Base-by-base conservation (phyloP, 2,888 invertebrate species). In the Philopedon plagiatum region DNA sequence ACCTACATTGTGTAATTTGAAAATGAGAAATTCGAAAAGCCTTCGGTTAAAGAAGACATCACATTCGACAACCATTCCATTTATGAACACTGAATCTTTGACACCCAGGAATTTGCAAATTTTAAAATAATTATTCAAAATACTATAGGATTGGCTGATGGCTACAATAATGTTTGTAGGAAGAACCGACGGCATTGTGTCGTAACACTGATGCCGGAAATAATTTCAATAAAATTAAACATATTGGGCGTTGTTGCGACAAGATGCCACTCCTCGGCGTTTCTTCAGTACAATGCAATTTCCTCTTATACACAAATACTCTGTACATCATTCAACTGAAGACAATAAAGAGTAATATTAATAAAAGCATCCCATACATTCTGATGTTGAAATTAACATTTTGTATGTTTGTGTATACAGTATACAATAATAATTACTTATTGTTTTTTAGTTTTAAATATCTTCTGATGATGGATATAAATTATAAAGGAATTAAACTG, bases 191-290 rank as follows among this genome's bases (percentile, higher is more conserved):
- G 29, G 23, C 19, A 51, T 62, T 39, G 62, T 54, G 41, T 54
- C 49, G 61, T 51, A 51, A 60, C 37, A 26, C 21, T 49, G 26
- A 68, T 54, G 54, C 54, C 54, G 68, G 68, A 68, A 68, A 62
- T 62, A 19, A 39, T 46, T 58, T 66, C 54, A 51, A 62, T 60
- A 61, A 68, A 68, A 68, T 68, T 61, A 62, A 51, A 29, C 56
- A 41, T 60, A 54, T 46, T 68, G 62, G 68, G 68, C 41, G 62
- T 19, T 66, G 66, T 26, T 67, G 39, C 29, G 54, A 49, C 51
- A 54, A 54, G 29, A 54, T 19, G 62, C 62, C 62, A 29, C 62
- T 46, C 62, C 62, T 62, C 32, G 19, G 19, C 4, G 46, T 62
- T 32, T 49, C 46, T 62, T 62, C 46, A n/a, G 13, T 44, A 41